Base-by-base conservation (phyloP, 2,888 invertebrate genomes). In the Drosophila mayaguana region DNA sequence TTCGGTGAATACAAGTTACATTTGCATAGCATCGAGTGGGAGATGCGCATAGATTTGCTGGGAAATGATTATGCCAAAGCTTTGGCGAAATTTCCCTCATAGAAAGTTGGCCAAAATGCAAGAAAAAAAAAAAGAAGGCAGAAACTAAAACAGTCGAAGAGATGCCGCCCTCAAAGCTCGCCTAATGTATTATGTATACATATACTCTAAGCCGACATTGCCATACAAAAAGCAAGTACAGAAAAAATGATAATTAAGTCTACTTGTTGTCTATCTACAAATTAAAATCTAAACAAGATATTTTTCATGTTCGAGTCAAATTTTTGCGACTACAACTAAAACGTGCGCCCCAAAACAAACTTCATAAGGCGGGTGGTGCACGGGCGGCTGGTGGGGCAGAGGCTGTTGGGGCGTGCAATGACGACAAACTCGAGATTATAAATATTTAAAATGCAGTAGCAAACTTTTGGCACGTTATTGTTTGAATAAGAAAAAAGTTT, bases 251-350 rank as follows among this genome's bases (percentile, higher is more conserved):
- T 91, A 92, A 91, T 91, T 91, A 91, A 91, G 90, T 91, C 87
- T 89, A 91, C 89, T 91, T 91, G 89, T 85, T 77, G 84, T 81
- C 79, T 91, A 91, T 91, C 91, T 84, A 79, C 80, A 80, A 90
- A 90, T 90, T 91, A 90, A 91, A 86, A 91, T 91, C 91, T 91
- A 90, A 90, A 91, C 91, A 91, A 91, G 85, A 91, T 91, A 90
- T 90, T 91, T 90, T 90, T 85, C 89, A 89, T 91, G 88, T 85
- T 89, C 76, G 81, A 78, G 81, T 79, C 75, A 74, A 81, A 78
- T 81, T 83, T 88, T 72, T 78, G 63, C 71, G 63, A 65, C 79
- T 82, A 91, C 91, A 91, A 90, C 89, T 76, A 91, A 91, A 91
- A 91, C 91, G 92, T 91, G 91, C 90, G 83, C 89, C 72, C 83